Conservation (phyloP, 1,140 invertebrate genomes). For the Helicorthomorpha holstii region DNA sequence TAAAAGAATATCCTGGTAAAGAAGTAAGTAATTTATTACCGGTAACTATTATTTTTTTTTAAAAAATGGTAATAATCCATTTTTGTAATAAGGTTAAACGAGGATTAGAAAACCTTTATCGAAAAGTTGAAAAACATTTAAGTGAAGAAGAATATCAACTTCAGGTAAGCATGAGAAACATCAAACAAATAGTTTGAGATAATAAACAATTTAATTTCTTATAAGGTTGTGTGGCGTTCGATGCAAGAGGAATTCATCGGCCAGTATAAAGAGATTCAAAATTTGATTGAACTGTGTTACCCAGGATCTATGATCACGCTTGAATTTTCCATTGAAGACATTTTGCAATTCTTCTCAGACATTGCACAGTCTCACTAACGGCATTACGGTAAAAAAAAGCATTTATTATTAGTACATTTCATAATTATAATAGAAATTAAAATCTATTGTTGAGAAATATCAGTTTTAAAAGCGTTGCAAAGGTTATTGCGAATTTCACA, state of each 20-base stretch:
- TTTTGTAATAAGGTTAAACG: constrained; percentile 53
- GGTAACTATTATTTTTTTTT: not conserved
- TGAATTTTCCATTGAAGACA: constrained; percentile 92
- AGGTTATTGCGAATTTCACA: no score
- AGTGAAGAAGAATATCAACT: constrained; percentile 87
- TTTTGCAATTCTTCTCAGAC: constrained; percentile 92
- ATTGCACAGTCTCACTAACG: constrained; percentile 82
- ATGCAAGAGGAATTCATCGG: constrained; percentile 99
- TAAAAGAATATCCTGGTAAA: constrained; percentile 83
- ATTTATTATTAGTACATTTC: no score
- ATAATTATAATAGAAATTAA: no score
- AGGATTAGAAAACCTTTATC: constrained; percentile 84
- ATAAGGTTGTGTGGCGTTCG: constrained; percentile 88
- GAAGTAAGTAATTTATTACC: constrained; percentile 33
- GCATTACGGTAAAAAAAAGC: not conserved
- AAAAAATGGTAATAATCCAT: not conserved
- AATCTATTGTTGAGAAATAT: no score
- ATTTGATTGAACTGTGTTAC: constrained; percentile 89
- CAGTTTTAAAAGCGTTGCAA: no score
- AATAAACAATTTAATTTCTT: constrained; percentile 6
- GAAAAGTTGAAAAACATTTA: constrained; percentile 93
- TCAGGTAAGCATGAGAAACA: constrained; percentile 39
- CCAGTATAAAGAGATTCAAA: constrained; percentile 87
- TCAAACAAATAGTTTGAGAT: not conserved
- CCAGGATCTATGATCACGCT: constrained; percentile 84